These are phyloP conservation scores for Tridacna crocea DNA, from an alignment of 2,888 invertebrate species.

Conservation along the genomic window DNA sequence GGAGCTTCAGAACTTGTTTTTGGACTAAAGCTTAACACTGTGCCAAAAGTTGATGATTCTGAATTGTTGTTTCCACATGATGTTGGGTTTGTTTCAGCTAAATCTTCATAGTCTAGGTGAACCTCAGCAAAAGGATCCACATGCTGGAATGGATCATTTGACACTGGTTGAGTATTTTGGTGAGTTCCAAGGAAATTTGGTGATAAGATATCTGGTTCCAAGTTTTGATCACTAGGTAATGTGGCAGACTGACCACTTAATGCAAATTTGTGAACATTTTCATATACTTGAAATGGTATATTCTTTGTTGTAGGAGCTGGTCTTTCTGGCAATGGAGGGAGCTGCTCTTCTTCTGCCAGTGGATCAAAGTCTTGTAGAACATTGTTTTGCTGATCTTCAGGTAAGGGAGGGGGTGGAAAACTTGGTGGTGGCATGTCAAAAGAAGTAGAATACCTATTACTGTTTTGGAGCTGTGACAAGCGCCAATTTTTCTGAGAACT, in stretches of 20 bases:
- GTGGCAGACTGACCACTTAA: constrained; percentile 35
- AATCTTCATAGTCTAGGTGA: constrained; percentile 40
- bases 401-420: constrained; percentile 64
- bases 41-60: constrained; percentile 16
- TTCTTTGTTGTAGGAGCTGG: constrained; percentile 28
- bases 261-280: constrained; percentile 34
- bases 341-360: not conserved
- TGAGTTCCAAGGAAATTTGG: constrained; percentile 10
- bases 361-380: constrained; percentile 58
- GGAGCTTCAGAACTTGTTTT: not conserved
- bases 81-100: constrained; percentile 21
- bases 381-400: constrained; percentile 29
- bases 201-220: constrained; percentile 45
- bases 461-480: not conserved
- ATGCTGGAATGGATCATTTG: constrained; percentile 49
- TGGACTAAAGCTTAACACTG: constrained; percentile 10
- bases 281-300: constrained; percentile 36
- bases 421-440: constrained; percentile 62
- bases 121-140: constrained; percentile 57
- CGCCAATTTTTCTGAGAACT: not conserved
- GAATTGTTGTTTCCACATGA: constrained; percentile 26
- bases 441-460: constrained; percentile 34
- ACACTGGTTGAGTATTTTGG: constrained; percentile 3
- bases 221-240: constrained; percentile 43
- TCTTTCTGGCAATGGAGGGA: constrained; percentile 58